phyloP scores from a whole-genome alignment of 2,888 invertebrate genomes.

The Ischnura elegans region DNA sequence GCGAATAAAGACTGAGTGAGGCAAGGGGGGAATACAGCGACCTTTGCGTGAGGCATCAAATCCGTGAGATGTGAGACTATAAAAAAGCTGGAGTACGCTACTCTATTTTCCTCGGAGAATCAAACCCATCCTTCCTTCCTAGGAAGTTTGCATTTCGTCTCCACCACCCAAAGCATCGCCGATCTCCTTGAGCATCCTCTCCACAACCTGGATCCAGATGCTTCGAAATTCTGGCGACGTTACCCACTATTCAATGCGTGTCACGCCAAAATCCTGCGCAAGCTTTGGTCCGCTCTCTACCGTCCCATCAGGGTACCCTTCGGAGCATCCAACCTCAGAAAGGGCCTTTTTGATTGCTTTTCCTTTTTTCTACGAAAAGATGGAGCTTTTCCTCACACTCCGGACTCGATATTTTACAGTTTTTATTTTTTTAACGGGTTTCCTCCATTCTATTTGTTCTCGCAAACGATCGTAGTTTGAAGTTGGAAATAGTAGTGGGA shows the following conservation, averaged over 20 bases:
- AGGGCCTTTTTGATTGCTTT: neutral
- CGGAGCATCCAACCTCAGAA: neutral
- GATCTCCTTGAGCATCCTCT: neutral
- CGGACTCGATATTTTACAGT: neutral
- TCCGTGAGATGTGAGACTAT: constrained; percentile 20
- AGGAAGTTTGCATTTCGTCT: neutral
- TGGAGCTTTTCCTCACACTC: neutral
- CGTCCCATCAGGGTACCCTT: neutral
- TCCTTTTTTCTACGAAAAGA: neutral
- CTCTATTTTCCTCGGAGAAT: neutral
- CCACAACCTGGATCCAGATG: neutral
- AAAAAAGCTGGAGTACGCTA: constrained; percentile 26
- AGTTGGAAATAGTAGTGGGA: no score
- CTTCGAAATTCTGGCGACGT: constrained; percentile 51
- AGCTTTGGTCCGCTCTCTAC: neutral
- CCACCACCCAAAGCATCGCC: neutral
- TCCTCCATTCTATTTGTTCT: neutral
- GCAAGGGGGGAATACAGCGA: neutral
- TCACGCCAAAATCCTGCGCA: constrained; percentile 14
- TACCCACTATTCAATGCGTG: constrained; percentile 41
- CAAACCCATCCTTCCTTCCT: neutral
- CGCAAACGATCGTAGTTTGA: neutral
- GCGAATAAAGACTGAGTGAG: neutral
- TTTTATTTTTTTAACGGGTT: neutral
- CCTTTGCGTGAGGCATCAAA: constrained; percentile 3